Evolutionary conservation across 2,888 invertebrate species (phyloP).

Genomic region (Actias luna): DNA sequence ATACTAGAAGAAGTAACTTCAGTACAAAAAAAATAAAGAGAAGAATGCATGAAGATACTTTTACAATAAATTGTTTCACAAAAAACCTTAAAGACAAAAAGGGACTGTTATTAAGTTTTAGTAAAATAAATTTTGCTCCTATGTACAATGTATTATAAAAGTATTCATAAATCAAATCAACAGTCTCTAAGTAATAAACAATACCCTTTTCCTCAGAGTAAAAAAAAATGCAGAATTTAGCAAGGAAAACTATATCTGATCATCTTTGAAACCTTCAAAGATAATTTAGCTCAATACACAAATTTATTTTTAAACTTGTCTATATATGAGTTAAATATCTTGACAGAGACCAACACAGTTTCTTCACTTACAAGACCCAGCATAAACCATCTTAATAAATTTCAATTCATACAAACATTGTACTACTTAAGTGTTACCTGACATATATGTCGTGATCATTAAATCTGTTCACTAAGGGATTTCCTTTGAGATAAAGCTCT

Average conservation of each 20-base stretch:
- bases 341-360: not conserved
- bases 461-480: slow-evolving; percentile 90
- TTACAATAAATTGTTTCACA: too few species aligned
- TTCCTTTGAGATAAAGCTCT: slow-evolving; percentile 90
- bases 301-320: not conserved
- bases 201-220: not conserved
- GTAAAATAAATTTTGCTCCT: not conserved
- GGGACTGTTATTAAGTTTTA: too few species aligned
- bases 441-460: slow-evolving; percentile 88
- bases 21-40: too few species aligned
- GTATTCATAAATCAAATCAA: not conserved
- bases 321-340: not conserved
- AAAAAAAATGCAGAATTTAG: too few species aligned
- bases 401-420: not conserved
- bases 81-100: too few species aligned
- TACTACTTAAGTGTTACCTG: slow-evolving; percentile 84
- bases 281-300: not conserved
- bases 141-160: not conserved
- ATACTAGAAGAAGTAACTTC: too few species aligned
- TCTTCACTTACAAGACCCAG: not conserved
- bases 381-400: not conserved
- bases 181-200: not conserved
- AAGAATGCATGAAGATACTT: too few species aligned
- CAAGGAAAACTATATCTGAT: too few species aligned
- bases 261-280: not conserved